These are phyloP conservation scores for Semnornis frantzii DNA, from an alignment of 2,113 vertebrate genomes.

Conservation along the genomic window DNA sequence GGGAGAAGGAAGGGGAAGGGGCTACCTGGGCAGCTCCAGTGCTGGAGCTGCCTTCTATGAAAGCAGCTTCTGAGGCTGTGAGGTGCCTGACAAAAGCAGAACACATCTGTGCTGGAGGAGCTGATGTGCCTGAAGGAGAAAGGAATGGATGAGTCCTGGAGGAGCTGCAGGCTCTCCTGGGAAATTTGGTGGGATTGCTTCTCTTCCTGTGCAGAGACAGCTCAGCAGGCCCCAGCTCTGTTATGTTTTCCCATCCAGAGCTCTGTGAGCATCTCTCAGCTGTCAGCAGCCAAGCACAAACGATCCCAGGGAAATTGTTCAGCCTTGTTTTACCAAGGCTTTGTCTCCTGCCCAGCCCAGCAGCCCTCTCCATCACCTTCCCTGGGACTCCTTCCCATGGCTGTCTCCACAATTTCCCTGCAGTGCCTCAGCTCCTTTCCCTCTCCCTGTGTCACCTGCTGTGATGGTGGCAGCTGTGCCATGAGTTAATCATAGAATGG, in stretches of 20 bases:
- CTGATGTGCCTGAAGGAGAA: neutral
- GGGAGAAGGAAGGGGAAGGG: neutral
- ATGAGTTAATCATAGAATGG: neutral
- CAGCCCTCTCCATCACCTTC: neutral
- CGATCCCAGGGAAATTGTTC: neutral
- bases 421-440: neutral
- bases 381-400: neutral
- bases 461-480: neutral
- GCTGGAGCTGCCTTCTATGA: accelerated
- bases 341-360: neutral
- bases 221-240: neutral
- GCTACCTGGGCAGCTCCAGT: neutral
- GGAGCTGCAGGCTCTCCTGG: neutral
- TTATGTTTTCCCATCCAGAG: neutral
- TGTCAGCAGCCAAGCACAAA: neutral
- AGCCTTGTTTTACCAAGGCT: neutral
- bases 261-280: neutral
- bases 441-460: too few species aligned
- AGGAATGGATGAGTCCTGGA: neutral
- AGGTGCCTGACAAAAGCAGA: neutral
- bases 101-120: neutral
- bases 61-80: neutral
- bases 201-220: neutral
- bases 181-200: conserved; percentile 28
- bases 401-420: neutral